Percentiles rank a stretch among this genome's conserved stretches.
These are phyloP conservation scores for Anarrhichthys ocellatus DNA, from an alignment of 2,113 vertebrate species.

Conservation along the genomic window DNA sequence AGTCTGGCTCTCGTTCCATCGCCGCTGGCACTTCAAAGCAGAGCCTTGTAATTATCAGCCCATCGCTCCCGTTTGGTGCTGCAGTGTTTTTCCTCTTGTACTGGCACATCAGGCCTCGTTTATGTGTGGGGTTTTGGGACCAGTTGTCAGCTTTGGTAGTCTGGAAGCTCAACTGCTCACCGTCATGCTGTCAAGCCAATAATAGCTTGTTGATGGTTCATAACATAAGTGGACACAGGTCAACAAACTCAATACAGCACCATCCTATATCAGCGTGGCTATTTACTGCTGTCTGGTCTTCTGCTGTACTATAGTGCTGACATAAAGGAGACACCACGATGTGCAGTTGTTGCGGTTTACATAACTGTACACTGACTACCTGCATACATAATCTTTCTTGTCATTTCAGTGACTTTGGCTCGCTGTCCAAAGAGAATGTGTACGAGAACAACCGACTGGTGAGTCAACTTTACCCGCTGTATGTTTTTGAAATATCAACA, in stretches of 20 bases:
- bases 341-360: neutral
- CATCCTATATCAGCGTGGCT: neutral
- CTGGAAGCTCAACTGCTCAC: conserved; percentile 11
- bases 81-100: conserved; percentile 51
- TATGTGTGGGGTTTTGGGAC: neutral
- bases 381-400: conserved; percentile 36
- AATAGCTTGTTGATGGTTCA: conserved; percentile 48
- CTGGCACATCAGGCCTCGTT: conserved; percentile 27
- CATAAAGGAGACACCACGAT: neutral
- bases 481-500: neutral
- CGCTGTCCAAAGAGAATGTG: conserved; percentile 95
- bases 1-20: conserved; percentile 35
- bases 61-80: conserved; percentile 37
- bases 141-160: conserved; percentile 17
- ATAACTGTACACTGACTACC: neutral
- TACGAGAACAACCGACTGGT: conserved; percentile 97
- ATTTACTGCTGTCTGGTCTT: neutral
- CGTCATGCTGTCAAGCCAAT: conserved; percentile 42
- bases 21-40: conserved; percentile 54
- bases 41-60: conserved; percentile 71
- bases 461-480: conserved; percentile 76
- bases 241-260: conserved; percentile 36
- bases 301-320: neutral
- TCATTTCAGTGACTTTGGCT: conserved; percentile 92
- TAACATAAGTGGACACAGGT: conserved; percentile 44